Conservation (phyloP, 1,140 invertebrate species). For the Drosophila parvula region DNA sequence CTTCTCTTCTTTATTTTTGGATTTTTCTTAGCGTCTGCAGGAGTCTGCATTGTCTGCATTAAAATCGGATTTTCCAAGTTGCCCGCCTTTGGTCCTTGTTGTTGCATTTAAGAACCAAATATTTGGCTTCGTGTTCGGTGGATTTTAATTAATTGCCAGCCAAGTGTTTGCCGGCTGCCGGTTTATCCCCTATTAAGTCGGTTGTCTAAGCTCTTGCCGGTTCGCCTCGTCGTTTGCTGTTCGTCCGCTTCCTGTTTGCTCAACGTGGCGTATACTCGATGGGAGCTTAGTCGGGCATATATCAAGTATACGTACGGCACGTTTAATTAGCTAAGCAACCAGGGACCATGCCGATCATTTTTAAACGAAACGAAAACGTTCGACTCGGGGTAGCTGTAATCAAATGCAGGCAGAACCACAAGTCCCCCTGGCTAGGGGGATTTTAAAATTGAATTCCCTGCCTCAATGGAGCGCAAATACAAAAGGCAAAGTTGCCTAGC, state of each 20-base stretch:
- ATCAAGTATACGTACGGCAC: constrained; percentile 39
- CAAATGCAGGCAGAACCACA: constrained; percentile 59
- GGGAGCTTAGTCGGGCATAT: constrained; percentile 8
- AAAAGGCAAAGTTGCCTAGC: constrained; percentile 69
- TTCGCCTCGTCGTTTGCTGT: constrained; percentile 3
- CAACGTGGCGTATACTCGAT: constrained; percentile 56
- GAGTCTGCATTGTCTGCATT: constrained; percentile 7
- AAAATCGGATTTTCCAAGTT: constrained; percentile 42
- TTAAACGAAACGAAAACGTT: constrained; percentile 41
- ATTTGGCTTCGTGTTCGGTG: constrained; percentile 42
- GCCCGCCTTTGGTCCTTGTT: constrained; percentile 2
- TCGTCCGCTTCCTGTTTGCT: constrained; percentile 43
- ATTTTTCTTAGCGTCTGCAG: background rate
- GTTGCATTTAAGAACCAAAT: constrained; percentile 39
- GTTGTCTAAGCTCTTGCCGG: constrained; percentile 34
- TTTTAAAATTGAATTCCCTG: constrained; percentile 80
- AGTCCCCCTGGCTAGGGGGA: constrained; percentile 44
- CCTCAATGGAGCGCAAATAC: constrained; percentile 75
- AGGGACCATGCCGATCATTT: constrained; percentile 50
- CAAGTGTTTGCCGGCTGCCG: constrained; percentile 53
- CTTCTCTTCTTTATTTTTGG: background rate
- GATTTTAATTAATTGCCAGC: constrained; percentile 70
- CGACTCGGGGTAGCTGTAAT: constrained; percentile 46
- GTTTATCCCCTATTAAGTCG: constrained; percentile 43
- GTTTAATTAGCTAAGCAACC: constrained; percentile 60